Evolutionary conservation across 2,113 vertebrate genomes (phyloP).

Genomic region (Syngnathus scovelli): DNA sequence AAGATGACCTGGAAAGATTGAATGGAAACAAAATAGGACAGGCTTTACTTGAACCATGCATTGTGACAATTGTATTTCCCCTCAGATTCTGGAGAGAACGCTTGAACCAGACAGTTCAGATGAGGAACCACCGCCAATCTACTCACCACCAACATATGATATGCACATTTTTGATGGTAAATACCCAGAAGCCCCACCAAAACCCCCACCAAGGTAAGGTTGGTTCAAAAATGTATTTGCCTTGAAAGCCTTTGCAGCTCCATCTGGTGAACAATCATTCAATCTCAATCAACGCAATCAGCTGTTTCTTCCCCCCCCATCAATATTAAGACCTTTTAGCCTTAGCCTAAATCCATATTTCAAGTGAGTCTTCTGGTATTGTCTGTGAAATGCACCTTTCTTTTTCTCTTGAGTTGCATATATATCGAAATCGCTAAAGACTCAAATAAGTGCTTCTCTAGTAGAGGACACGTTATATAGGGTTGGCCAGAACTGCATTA

Average conservation of each 20-base stretch:
- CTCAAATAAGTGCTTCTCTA: too few relatives aligned
- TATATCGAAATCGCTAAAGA: too few relatives aligned
- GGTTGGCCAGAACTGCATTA: too few relatives aligned
- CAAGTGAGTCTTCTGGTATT: too few relatives aligned
- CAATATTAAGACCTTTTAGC: too few relatives aligned
- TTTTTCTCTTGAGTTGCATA: too few relatives aligned
- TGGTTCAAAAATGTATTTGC: background rate
- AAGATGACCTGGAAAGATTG: background rate
- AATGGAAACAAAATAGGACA: background rate
- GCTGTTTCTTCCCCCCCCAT: too few relatives aligned
- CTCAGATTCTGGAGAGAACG: conserved; percentile 87
- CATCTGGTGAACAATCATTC: background rate
- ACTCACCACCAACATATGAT: conserved; percentile 88
- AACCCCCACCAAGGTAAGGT: conserved; percentile 80
- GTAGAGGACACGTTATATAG: too few relatives aligned
- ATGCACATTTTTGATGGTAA: conserved; percentile 81
- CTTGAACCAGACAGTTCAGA: conserved; percentile 94
- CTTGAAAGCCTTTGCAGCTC: background rate
- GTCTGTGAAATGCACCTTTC: too few relatives aligned
- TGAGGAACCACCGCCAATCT: conserved; percentile 92
- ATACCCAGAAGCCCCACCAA: conserved; percentile 73
- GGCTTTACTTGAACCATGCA: background rate
- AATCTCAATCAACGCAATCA: too few relatives aligned
- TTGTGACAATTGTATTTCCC: background rate
- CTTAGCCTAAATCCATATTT: too few relatives aligned